phyloP scores from a whole-genome alignment of 2,797 vertebrate species.

The Coreius guichenoti region DNA sequence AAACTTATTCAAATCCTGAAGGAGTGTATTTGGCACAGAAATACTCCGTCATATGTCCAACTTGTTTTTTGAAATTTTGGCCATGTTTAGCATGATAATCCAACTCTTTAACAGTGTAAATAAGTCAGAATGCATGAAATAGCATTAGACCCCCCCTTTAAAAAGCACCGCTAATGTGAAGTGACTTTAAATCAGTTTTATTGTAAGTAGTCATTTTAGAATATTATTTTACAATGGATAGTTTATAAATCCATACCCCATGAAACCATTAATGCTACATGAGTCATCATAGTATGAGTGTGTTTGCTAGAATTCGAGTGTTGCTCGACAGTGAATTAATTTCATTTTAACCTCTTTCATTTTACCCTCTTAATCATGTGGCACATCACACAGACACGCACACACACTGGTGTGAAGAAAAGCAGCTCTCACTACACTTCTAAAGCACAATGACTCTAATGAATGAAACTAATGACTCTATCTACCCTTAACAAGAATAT shows the following conservation, averaged over 20 bases:
- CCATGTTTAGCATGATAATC: no score
- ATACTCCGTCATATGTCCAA: no score
- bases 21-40: no score
- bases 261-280: not conserved
- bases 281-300: slow-evolving; percentile 6
- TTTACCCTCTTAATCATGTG: slow-evolving; percentile 1
- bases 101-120: no score
- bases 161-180: not conserved
- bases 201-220: not conserved
- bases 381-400: slow-evolving; percentile 8
- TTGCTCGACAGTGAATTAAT: slow-evolving; percentile 26
- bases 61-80: no score
- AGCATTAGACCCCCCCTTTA: no score
- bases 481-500: slow-evolving; percentile 30
- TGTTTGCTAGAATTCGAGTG: slow-evolving; percentile 12
- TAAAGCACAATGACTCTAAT: no score
- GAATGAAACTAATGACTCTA: not conserved
- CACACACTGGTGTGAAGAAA: slow-evolving; percentile 15
- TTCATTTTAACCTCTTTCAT: not conserved
- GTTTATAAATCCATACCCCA: not conserved
- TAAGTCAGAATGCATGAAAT: no score
- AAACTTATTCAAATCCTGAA: no score
- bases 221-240: not conserved
- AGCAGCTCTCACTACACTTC: slow-evolving; percentile 1
- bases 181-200: not conserved